Conservation (phyloP, 2,888 invertebrate genomes). For the Phyllotreta cruciferae region DNA sequence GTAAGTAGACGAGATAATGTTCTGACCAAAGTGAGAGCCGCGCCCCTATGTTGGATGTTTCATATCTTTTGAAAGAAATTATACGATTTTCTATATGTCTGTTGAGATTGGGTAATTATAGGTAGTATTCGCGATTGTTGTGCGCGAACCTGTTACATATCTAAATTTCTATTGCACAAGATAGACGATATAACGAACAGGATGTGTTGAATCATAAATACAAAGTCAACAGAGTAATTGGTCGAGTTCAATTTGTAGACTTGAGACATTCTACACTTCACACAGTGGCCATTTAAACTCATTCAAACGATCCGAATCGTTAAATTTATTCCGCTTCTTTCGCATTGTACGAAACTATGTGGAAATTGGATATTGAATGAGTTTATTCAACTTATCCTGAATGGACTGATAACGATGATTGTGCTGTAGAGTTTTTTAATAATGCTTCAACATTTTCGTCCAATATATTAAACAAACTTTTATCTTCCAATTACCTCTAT, state of each 20-base stretch:
- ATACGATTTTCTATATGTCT: conserved; percentile 18
- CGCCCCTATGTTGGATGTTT: conserved; percentile 30
- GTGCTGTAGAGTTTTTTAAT: too few species aligned
- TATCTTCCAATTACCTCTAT: conserved; percentile 22
- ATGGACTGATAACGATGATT: too few species aligned
- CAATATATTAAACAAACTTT: background rate
- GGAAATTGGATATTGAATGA: too few species aligned
- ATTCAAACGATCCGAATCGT: background rate
- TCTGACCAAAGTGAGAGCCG: conserved; percentile 36
- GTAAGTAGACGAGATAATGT: conserved; percentile 42
- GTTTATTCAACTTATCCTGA: too few species aligned
- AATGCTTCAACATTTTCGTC: too few species aligned
- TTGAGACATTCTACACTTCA: conserved; percentile 37
- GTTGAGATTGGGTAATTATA: background rate
- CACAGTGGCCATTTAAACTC: conserved; percentile 2
- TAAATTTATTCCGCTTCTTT: too few species aligned
- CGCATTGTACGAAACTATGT: too few species aligned
- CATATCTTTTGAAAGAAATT: conserved; percentile 29
- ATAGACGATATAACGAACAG: conserved; percentile 38
- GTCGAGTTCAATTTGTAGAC: conserved; percentile 44
- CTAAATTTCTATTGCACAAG: conserved; percentile 19
- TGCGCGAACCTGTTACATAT: conserved; percentile 19
- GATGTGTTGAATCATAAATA: conserved; percentile 45
- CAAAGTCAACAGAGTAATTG: conserved; percentile 49
- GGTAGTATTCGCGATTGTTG: conserved; percentile 10